Percentiles rank a stretch among this genome's conserved stretches.
These are phyloP conservation scores for Hydropotes inermis DNA, from an alignment of 2,113 vertebrate genomes.

Conservation along the genomic window DNA sequence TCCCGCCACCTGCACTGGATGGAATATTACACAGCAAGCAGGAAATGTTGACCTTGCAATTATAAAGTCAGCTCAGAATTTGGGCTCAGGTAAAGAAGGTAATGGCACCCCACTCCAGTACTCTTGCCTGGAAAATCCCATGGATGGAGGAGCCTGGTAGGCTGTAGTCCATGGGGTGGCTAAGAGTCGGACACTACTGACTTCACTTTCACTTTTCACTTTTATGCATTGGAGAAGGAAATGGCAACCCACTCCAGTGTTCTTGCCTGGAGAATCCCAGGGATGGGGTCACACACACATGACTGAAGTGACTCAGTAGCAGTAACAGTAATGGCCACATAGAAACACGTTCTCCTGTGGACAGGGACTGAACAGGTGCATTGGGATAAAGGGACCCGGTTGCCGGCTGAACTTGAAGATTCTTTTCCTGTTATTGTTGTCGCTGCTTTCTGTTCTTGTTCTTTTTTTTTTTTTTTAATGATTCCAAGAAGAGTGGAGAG, in stretches of 20 bases:
- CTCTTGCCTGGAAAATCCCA: too few relatives aligned
- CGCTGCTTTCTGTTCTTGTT: neutral
- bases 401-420: rapidly evolving
- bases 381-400: rapidly evolving
- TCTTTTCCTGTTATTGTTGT: too few relatives aligned
- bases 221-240: too few relatives aligned
- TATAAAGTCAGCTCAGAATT: neutral
- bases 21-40: rapidly evolving
- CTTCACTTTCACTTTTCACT: too few relatives aligned
- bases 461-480: neutral
- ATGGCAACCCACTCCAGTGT: too few relatives aligned
- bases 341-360: rapidly evolving
- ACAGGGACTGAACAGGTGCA: neutral
- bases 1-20: rapidly evolving
- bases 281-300: too few relatives aligned
- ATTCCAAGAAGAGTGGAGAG: neutral
- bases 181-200: too few relatives aligned
- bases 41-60: rapidly evolving
- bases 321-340: rapidly evolving
- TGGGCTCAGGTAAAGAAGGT: rapidly evolving
- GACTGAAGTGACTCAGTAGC: too few relatives aligned
- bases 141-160: too few relatives aligned
- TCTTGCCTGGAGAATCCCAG: too few relatives aligned
- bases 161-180: too few relatives aligned
- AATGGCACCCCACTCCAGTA: too few relatives aligned